Evolutionary conservation across 2,797 vertebrate species (phyloP), one percentile per base, ranked within the genome.

Genomic region (Enteromius unitaeniatus): DNA sequence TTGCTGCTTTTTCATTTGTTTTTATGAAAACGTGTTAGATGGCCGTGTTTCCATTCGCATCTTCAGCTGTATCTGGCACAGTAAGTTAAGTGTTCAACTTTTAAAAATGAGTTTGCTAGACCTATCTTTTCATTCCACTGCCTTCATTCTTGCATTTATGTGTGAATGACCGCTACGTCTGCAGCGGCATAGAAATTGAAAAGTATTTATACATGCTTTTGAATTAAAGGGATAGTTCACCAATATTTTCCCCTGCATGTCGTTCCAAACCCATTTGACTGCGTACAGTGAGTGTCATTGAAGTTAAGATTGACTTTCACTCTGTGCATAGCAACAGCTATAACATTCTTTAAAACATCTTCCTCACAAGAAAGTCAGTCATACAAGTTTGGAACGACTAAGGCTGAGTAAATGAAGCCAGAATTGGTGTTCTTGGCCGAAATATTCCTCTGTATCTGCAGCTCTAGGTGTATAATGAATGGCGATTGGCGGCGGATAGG

Each of bases 371-470:
- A 28, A 64, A 31, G 58, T 62, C 58, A 62, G 60, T 31, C 26
- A 15, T 31, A 31, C 26, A 64, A 2, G 62, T 64, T 64, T 64
- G 28, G 6, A 64, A 31, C 0, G 13, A 47, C 45, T 67, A 11
- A 14, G 77, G 62, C 31, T 51, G 42, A 79, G 34, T 47, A 70
- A 70, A 47, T 15, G 70, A 73, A 51, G 45, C 28, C 26, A 17
- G 42, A 37, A 68, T 40, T 40, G 34, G 34, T 37, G 26, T 73
- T 73, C 17, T 15, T 31, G 15, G 28, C 62, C 3, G 13, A 65
- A 49, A 8, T 64, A 31, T 31, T 47, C 34, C 49, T 68, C 14
- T 90, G 89, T 90, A 83, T 89, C 89, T 91, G 89, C 92, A 91
- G 88, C 89, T 90, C 55, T 81, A 79, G 13, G 21, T 47, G 62